Evolutionary conservation across 1,140 invertebrate genomes (phyloP).

Genomic region (Parasteatoda tepidariorum): DNA sequence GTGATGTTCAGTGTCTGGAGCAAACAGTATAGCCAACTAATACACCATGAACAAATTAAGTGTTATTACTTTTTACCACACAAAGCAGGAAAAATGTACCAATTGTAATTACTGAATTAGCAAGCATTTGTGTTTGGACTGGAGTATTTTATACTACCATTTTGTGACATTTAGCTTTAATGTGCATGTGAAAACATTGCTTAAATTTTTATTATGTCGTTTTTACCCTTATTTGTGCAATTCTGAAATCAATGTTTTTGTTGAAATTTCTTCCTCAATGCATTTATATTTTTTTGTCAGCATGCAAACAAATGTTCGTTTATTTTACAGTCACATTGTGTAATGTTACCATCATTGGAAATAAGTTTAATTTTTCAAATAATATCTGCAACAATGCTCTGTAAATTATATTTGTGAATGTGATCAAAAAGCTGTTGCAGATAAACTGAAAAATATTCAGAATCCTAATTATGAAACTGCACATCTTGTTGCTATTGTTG

Average conservation of each 20-base stretch:
- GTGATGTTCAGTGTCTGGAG: conserved; percentile 55
- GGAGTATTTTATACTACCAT: conserved; percentile 38
- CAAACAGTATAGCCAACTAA: conserved; percentile 20
- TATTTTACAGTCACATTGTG: too few species aligned
- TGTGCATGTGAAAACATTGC: conserved; percentile 29
- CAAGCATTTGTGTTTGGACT: conserved; percentile 22
- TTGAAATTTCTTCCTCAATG: too few species aligned
- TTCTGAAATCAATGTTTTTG: neutral
- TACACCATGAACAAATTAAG: conserved; percentile 6
- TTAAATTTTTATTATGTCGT: conserved; percentile 16
- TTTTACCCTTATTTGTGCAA: conserved; percentile 45
- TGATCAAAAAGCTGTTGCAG: neutral
- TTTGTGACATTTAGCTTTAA: conserved; percentile 57
- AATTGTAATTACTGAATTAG: neutral
- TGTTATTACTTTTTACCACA: conserved; percentile 35
- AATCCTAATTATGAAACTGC: conserved; percentile 23
- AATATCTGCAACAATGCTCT: neutral
- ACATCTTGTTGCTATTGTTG: conserved; percentile 49
- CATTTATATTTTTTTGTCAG: too few species aligned
- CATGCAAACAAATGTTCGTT: too few species aligned
- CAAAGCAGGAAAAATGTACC: conserved; percentile 11
- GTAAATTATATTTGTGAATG: neutral
- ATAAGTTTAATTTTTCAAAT: too few species aligned
- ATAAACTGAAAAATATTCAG: neutral
- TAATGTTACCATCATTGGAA: too few species aligned